Evolutionary conservation across 1,140 invertebrate species (phyloP).

Genomic region (Leguminivora glycinivorella): DNA sequence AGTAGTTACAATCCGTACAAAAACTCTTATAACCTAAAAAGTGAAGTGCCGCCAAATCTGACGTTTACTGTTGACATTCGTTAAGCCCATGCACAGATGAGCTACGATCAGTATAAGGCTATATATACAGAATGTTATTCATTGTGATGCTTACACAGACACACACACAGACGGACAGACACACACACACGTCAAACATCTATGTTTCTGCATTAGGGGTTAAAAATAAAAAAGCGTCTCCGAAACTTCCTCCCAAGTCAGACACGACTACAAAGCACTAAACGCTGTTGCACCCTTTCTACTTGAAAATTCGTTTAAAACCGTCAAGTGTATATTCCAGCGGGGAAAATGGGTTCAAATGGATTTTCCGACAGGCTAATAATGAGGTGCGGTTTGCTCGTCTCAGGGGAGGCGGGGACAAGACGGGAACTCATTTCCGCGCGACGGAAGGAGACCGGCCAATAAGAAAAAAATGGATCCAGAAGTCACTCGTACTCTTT

Average conservation of each 20-base stretch:
- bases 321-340: slow-evolving; percentile 22
- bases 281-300: neutral
- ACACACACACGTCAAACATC: too few species aligned
- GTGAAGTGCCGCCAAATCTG: too few species aligned
- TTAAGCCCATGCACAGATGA: too few species aligned
- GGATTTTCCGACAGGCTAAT: slow-evolving; percentile 58
- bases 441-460: slow-evolving; percentile 57
- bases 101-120: too few species aligned
- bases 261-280: neutral
- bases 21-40: too few species aligned
- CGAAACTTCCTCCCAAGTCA: neutral
- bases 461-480: slow-evolving; percentile 72
- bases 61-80: too few species aligned
- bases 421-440: slow-evolving; percentile 69
- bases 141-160: too few species aligned
- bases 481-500: slow-evolving; percentile 52
- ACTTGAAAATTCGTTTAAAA: slow-evolving; percentile 25
- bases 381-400: slow-evolving; percentile 63
- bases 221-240: neutral
- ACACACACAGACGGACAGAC: too few species aligned
- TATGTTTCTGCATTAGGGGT: too few species aligned
- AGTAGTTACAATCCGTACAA: too few species aligned
- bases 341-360: slow-evolving; percentile 40
- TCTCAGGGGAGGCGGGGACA: slow-evolving; percentile 37
- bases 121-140: too few species aligned